Base-by-base conservation (phyloP, 2,113 vertebrate species). In the Xiphophorus couchianus region DNA sequence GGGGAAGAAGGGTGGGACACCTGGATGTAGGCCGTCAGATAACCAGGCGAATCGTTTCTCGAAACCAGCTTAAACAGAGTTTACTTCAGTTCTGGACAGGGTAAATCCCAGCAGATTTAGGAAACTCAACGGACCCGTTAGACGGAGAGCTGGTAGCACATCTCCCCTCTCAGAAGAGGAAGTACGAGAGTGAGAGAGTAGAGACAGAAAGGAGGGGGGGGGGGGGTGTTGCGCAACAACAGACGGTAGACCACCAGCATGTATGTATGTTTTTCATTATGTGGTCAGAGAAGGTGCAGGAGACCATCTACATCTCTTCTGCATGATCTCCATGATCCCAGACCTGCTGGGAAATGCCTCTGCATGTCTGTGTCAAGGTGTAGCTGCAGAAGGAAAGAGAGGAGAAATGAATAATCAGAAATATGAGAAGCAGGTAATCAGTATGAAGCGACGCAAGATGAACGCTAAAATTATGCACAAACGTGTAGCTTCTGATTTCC, bases 401-500 rank as follows among this genome's bases (percentile, higher is more conserved):
- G 71, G 19, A 33, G 33, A 66, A 73, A 81, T 66, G 65, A 74
- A 77, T 74, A 68, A 81, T 48, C 31, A 58, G 60, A 80, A 63
- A 29, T 19, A 48, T 65, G 66, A 71, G 77, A 71, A 64, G 67
- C 78, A 71, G 71, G 76, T 78, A 82, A 80, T 80, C 60, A 65
- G 69, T 60, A 60, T 54, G 58, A 68, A 63, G 64, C 76, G 0
- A 30, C 63, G 75, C 62, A 51, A 27, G 28, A 72, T 69, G 64
- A 80, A 80, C 70, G 89, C 80, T 88, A 88, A 87, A 79, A 93
- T 92, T 88, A 87, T 71, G 86, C 63, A 76, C 61, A 79, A 65
- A 62, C 11, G 11, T n/a, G 9, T 25, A 54, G 51, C 9, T 58
- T 25, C n/a, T 37, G 17, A 9, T 22, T 58, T 28, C 31, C n/a